Evolutionary conservation across 2,888 invertebrate genomes (phyloP).

Genomic region (Tupiocoris notatus): DNA sequence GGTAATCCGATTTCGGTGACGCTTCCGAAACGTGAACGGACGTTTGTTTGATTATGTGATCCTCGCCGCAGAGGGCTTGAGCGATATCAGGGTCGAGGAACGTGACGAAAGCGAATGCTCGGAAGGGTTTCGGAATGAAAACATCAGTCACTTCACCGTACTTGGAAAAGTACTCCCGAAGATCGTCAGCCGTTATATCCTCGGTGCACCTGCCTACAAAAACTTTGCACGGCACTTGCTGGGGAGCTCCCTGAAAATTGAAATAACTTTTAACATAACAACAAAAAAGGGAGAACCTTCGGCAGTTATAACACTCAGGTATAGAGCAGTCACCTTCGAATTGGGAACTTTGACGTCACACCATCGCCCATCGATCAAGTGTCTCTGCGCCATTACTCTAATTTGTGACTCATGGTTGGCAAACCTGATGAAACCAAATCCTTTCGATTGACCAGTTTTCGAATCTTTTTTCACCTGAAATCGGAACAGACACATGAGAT

Average conservation of each 20-base stretch:
- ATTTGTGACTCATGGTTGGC: slow-evolving; percentile 93
- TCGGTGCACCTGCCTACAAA: slow-evolving; percentile 94
- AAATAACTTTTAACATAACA: too few relatives aligned
- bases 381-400: slow-evolving; percentile 88
- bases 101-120: slow-evolving; percentile 90
- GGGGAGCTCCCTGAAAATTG: slow-evolving; percentile 61
- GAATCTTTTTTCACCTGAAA: slow-evolving; percentile 81
- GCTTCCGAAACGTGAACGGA: slow-evolving; percentile 87
- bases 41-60: slow-evolving; percentile 84
- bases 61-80: slow-evolving; percentile 85
- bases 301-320: not conserved
- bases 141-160: slow-evolving; percentile 94
- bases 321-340: slow-evolving; percentile 66
- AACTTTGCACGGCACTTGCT: slow-evolving; percentile 86
- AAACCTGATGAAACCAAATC: slow-evolving; percentile 97
- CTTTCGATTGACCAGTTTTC: slow-evolving; percentile 92
- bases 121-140: slow-evolving; percentile 92
- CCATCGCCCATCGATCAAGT: slow-evolving; percentile 97
- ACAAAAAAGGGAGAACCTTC: not conserved
- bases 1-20: slow-evolving; percentile 67
- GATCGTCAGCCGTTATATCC: slow-evolving; percentile 85
- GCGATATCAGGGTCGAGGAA: slow-evolving; percentile 90
- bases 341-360: slow-evolving; percentile 98
- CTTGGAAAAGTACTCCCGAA: slow-evolving; percentile 85
- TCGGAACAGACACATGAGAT: slow-evolving; percentile 15